Evolutionary conservation across 1,140 invertebrate species (phyloP), one percentile per base, ranked within the genome.

Genomic region (Drosophila ercepeae): DNA sequence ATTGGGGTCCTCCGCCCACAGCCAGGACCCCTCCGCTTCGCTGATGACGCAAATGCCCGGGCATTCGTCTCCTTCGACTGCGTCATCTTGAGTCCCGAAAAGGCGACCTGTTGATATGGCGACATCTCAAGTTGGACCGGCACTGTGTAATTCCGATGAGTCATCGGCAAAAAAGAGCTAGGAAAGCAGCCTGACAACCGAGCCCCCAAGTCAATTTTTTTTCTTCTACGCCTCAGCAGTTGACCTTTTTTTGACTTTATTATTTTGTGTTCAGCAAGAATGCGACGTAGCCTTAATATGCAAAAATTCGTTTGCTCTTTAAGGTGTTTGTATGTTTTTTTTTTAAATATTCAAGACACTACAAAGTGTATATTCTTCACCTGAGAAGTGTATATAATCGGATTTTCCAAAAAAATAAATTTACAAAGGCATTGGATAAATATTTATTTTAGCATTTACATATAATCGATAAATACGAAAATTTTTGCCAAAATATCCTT

Each of bases 81-180:
- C 51, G 65, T 69, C 64, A 57, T 73, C 39, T 42, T 18, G 23
- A 41, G 14, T 54, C n/a, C 34, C 27, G 32, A 11, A 34, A 27
- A 39, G 29, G 13, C 42, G 51, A 73, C 69, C 69, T 73, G 69
- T 73, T 73, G 69, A 72, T 73, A 73, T 72, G 69, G 69, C 69
- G 67, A 72, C 69, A 72, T 14, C 57, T 41, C 32, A 4, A 27
- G 34, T 21, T 45, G 34, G 25, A 11, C 16, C 29, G 27, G 32
- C 45, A 36, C 21, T 32, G 29, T 32, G 29, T 61, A 45, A 61
- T 25, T 61, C 14, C 44, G 68, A 54, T 73, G 69, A 73, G 48
- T 73, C 68, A 73, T 61, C 68, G n/a, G 13, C 2, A 21, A 9
- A 48, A 46, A 61, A 11, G 19, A 11, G 67, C n/a, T 18, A 8